Conservation (phyloP, 2,888 invertebrate genomes). For the Chelonus formosanus region DNA sequence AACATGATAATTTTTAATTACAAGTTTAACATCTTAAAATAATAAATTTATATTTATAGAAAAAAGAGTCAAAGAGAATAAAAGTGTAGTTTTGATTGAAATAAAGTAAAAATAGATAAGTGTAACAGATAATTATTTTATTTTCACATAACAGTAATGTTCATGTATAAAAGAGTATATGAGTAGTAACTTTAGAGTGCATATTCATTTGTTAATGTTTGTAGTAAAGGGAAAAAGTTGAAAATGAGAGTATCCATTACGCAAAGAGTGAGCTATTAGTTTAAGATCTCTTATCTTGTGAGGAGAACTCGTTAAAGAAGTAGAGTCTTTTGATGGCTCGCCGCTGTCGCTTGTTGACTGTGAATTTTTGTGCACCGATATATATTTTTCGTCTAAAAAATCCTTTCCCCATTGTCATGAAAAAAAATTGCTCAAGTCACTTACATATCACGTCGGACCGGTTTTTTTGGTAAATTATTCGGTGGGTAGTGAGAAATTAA, state of each 20-base stretch:
- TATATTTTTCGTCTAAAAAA: conserved; percentile 7
- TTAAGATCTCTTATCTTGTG: conserved; percentile 31
- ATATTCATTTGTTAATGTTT: too few relatives aligned
- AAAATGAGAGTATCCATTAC: conserved; percentile 34
- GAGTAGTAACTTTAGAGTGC: too few relatives aligned
- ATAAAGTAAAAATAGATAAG: too few relatives aligned
- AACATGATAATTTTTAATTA: too few relatives aligned
- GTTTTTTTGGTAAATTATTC: conserved; percentile 7
- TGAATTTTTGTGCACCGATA: conserved; percentile 19
- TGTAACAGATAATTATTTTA: too few relatives aligned
- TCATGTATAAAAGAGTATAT: too few relatives aligned
- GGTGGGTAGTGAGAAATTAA: conserved; percentile 10
- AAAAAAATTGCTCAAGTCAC: conserved; percentile 4
- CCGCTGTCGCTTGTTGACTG: conserved; percentile 23
- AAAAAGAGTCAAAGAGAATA: too few relatives aligned
- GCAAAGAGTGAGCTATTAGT: conserved; percentile 36
- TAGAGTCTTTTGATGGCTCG: conserved; percentile 31
- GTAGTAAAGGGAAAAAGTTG: conserved; percentile 11
- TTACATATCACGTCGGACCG: conserved; percentile 5
- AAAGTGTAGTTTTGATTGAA: too few relatives aligned
- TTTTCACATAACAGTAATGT: too few relatives aligned
- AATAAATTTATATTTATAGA: too few relatives aligned
- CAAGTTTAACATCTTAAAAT: too few relatives aligned
- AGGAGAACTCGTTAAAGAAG: conserved; percentile 29
- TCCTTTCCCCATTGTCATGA: conserved; percentile 17